Percentiles rank a stretch among this genome's conserved stretches.
Conservation (phyloP, 2,113 vertebrate genomes). For the Anolis carolinensis region DNA sequence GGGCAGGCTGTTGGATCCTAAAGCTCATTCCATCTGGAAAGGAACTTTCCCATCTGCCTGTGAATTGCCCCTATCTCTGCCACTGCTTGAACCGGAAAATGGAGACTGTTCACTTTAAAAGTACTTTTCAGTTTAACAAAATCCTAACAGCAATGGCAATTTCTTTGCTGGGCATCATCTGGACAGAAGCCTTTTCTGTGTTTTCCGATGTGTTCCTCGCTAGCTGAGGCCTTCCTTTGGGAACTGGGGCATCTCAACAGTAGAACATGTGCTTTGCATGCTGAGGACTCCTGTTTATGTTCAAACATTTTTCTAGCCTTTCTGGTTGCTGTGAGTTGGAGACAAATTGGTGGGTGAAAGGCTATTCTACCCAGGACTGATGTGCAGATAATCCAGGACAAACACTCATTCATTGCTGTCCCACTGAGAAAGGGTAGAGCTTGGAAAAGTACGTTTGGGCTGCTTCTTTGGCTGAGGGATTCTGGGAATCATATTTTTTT, state of each 20-base stretch:
- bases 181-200: not conserved
- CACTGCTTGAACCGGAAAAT: not conserved
- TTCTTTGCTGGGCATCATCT: not conserved
- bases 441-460: not conserved
- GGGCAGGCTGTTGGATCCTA: not conserved
- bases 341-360: not conserved
- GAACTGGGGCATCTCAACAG: not conserved
- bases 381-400: not conserved
- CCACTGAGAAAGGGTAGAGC: not conserved
- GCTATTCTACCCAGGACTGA: not conserved
- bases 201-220: not conserved
- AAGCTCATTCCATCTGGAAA: conserved; percentile 5
- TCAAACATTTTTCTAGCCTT: not conserved
- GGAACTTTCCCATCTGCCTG: conserved; percentile 8
- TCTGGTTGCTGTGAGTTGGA: not conserved
- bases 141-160: not conserved
- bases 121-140: not conserved
- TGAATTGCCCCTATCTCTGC: conserved; percentile 2
- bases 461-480: not conserved
- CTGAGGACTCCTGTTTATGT: not conserved
- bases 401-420: not conserved
- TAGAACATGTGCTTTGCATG: not conserved
- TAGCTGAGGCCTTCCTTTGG: not conserved
- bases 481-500: not conserved
- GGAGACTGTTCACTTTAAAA: not conserved